Evolutionary conservation across 2,113 vertebrate species (phyloP).

Genomic region (Panurus biarmicus): DNA sequence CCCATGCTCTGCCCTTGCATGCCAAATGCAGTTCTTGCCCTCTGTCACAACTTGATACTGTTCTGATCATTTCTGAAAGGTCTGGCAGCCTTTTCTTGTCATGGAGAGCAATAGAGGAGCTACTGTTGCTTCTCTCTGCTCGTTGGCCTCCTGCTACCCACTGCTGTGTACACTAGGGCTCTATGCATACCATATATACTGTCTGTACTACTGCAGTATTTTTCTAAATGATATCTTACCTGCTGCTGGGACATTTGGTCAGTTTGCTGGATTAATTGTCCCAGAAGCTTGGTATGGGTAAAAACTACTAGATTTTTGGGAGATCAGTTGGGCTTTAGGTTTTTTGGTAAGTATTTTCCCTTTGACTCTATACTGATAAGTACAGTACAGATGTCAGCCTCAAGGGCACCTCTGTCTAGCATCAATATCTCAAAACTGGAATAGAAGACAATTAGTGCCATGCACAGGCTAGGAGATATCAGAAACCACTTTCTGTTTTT

Average conservation of each 20-base stretch:
- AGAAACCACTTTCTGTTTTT: background rate
- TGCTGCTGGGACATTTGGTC: background rate
- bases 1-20: background rate
- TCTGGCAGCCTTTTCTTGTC: background rate
- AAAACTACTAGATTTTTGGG: background rate
- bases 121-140: background rate
- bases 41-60: background rate
- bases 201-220: background rate
- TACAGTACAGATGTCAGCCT: background rate
- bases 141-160: background rate
- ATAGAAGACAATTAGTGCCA: background rate
- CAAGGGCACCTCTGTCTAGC: background rate
- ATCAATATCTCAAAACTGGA: background rate
- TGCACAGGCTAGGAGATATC: background rate
- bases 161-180: background rate
- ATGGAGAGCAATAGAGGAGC: background rate
- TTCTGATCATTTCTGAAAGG: background rate
- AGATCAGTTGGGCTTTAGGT: background rate
- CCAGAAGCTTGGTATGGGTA: background rate
- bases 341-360: background rate
- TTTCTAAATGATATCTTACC: background rate
- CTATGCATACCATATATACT: background rate
- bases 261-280: background rate
- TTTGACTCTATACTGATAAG: background rate
- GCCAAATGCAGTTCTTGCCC: background rate